A percentile compares a stretch with the other conserved stretches of the same genome.
Evolutionary conservation across 2,797 vertebrate genomes (phyloP).

Genomic region (Megalops cyprinoides): DNA sequence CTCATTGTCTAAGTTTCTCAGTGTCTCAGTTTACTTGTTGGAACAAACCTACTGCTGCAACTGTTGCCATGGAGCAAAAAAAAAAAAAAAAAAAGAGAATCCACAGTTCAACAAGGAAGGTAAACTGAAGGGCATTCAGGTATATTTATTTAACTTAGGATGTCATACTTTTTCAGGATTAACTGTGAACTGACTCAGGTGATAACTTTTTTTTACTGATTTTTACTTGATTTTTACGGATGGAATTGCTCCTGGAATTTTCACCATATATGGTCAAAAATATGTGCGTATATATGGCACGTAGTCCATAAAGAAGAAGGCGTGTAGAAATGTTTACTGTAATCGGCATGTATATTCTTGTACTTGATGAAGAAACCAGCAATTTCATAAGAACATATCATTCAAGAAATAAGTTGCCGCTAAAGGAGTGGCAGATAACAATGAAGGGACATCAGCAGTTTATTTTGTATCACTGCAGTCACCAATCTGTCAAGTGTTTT

Average conservation of each 20-base stretch:
- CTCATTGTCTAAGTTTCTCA: not conserved
- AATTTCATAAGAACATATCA: not conserved
- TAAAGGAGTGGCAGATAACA: too few species aligned
- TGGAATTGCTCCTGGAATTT: too few species aligned
- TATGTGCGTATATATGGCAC: not conserved
- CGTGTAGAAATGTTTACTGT: not conserved
- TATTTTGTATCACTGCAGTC: too few species aligned
- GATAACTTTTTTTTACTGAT: not conserved
- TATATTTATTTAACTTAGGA: not conserved
- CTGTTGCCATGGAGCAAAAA: not conserved
- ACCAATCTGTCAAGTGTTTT: too few species aligned
- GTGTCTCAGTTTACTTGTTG: not conserved
- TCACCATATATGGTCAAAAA: too few species aligned
- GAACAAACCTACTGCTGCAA: not conserved
- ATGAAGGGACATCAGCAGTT: too few species aligned
- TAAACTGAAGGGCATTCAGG: not conserved
- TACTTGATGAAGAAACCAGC: not conserved
- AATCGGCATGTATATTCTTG: not conserved
- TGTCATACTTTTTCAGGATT: too few species aligned
- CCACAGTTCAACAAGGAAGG: not conserved
- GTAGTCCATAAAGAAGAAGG: not conserved
- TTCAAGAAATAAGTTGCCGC: too few species aligned
- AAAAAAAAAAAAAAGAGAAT: too few species aligned
- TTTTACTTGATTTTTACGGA: not conserved
- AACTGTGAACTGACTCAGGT: not conserved